phyloP scores from a whole-genome alignment of 1,140 invertebrate species.

The Magallana ariakensis region DNA sequence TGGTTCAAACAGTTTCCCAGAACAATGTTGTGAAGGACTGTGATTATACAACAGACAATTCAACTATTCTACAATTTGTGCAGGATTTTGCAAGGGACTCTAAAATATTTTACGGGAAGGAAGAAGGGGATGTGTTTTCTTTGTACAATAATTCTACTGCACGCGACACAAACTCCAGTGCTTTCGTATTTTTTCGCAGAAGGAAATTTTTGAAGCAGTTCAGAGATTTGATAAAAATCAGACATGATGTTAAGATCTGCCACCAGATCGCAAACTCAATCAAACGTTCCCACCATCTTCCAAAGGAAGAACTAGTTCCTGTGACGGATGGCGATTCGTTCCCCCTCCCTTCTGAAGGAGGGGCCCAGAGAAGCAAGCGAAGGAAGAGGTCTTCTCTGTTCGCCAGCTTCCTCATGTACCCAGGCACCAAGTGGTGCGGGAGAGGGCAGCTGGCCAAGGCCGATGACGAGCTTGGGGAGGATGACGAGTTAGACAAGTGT shows the following conservation, averaged over 20 bases:
- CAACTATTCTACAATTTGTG: slow-evolving; percentile 50
- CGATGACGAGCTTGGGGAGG: slow-evolving; percentile 85
- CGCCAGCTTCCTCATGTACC: slow-evolving; percentile 52
- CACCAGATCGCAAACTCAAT: slow-evolving; percentile 43
- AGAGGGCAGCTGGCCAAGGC: slow-evolving; percentile 84
- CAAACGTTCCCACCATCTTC: slow-evolving; percentile 23
- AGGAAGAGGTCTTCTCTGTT: slow-evolving; percentile 38
- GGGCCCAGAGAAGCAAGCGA: neutral
- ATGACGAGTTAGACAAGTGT: slow-evolving; percentile 85
- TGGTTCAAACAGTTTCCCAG: slow-evolving; percentile 53
- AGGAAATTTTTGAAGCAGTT: slow-evolving; percentile 50
- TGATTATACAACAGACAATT: slow-evolving; percentile 35
- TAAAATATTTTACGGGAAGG: slow-evolving; percentile 38
- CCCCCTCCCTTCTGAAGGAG: neutral
- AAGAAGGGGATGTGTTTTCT: slow-evolving; percentile 44
- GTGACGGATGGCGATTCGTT: neutral
- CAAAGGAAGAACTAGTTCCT: neutral
- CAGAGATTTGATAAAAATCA: slow-evolving; percentile 50
- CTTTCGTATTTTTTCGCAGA: slow-evolving; percentile 36
- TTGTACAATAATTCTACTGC: slow-evolving; percentile 37
- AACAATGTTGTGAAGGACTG: slow-evolving; percentile 53
- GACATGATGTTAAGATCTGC: slow-evolving; percentile 45
- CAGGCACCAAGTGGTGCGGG: slow-evolving; percentile 88
- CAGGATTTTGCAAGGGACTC: slow-evolving; percentile 40
- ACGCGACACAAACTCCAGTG: neutral